Base-by-base conservation (phyloP, 2,888 invertebrate species). In the Busseola fusca region DNA sequence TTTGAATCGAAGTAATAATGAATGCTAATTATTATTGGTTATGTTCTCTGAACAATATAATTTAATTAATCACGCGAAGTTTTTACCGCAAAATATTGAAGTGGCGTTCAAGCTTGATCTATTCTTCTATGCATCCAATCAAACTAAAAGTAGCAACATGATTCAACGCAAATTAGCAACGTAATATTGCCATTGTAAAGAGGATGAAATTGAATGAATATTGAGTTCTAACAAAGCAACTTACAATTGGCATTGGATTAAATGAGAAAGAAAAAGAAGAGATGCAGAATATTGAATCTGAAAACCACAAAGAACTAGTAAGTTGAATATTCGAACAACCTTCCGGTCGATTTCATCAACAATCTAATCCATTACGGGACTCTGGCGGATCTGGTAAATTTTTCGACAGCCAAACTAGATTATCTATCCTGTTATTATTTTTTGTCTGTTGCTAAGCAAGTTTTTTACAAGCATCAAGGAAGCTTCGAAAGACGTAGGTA, bases 401-500 rank as follows among this genome's bases (percentile, higher is more conserved):
- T 83, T 86, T 81, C 81, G 67, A 80, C 79, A 80, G 72, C 66
- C 70, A 84, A 87, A 87, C 87, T 81, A 82, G 86, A 85, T 83
- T 86, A 83, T 80, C 79, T 80, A 82, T 85, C 78, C 82, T 74
- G 78, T 34, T 80, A 76, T 84, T 80, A 57, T 72, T 78, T 80
- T 80, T 80, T 67, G 78, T 81, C 71, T 65, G 81, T 84, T 85
- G 69, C 84, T 66, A 81, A 76, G 75, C 78, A 74, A 84, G 78
- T 85, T 85, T 85, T 84, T 84, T 81, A 69, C 74, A 73, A 75
- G 78, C 77, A 70, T 76, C 69, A 80, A 78, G 83, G 76, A 84
- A 86, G 76, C 81, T 68, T 40, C 66, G 64, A 54, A 76, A 72
- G 56, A 80, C 77, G 72, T 69, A 66, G 75, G 77, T 77, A 69